These are phyloP conservation scores for Drosophila phalerata DNA, from an alignment of 2,888 invertebrate genomes.

Conservation along the genomic window DNA sequence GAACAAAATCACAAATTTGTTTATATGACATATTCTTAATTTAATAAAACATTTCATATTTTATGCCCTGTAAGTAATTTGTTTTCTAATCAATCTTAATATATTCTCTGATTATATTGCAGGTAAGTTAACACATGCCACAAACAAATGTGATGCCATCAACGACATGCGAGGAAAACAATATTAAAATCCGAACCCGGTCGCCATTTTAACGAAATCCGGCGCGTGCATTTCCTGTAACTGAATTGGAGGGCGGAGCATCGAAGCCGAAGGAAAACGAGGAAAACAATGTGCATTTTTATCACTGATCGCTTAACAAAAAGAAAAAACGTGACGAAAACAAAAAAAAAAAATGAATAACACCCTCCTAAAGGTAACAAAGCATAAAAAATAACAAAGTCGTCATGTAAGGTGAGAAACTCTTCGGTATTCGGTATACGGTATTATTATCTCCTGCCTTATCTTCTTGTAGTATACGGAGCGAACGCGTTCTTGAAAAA, in stretches of 20 bases:
- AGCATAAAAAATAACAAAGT: constrained; percentile 55
- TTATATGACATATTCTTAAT: background rate
- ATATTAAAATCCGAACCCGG: constrained; percentile 34
- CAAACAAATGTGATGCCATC: constrained; percentile 35
- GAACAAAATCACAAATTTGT: background rate
- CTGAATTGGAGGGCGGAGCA: constrained; percentile 32
- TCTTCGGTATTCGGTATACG: constrained; percentile 1
- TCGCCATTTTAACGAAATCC: constrained; percentile 70
- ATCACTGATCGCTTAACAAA: constrained; percentile 53
- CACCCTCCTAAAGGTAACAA: constrained; percentile 57
- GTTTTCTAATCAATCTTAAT: constrained; percentile 60
- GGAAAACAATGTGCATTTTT: constrained; percentile 61
- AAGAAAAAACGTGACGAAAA: constrained; percentile 73
- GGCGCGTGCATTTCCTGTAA: constrained; percentile 74
- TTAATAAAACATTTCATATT: constrained; percentile 17
- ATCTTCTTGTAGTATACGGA: constrained; percentile 27
- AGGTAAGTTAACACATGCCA: constrained; percentile 59
- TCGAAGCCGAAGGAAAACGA: constrained; percentile 5
- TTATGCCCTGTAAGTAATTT: constrained; percentile 7
- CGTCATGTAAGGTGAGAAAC: constrained; percentile 30
- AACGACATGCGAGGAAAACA: constrained; percentile 41
- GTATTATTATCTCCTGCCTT: constrained; percentile 6
- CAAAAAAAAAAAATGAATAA: constrained; percentile 33
- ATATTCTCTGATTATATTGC: constrained; percentile 50
- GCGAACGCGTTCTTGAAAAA: constrained; percentile 51